A percentile compares a stretch with the other conserved stretches of the same genome.
These are phyloP conservation scores for Holothuria leucospilota DNA, from an alignment of 53 echinoderm and acorn worm genomes.

Conservation along the genomic window DNA sequence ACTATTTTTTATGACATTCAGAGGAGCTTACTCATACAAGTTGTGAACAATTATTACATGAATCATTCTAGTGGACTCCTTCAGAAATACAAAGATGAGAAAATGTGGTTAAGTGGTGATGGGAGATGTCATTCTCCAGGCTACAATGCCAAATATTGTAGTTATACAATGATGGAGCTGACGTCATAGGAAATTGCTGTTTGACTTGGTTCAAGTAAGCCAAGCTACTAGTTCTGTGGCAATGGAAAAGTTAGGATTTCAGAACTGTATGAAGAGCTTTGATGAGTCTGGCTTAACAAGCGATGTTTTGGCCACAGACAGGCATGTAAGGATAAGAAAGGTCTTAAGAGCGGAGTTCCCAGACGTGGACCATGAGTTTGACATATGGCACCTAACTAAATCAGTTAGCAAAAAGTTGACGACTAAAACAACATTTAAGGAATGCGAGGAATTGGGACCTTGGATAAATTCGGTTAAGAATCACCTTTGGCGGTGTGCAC, in stretches of 20 bases:
- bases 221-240: slow-evolving; percentile 61
- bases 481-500: slow-evolving; percentile 60
- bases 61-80: no score
- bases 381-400: slow-evolving; percentile 58
- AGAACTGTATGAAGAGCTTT: slow-evolving; percentile 17
- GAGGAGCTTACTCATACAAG: slow-evolving; percentile 11
- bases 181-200: slow-evolving; percentile 44
- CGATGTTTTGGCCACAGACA: neutral
- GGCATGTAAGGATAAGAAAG: slow-evolving; percentile 18
- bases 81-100: no score
- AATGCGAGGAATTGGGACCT: slow-evolving; percentile 16
- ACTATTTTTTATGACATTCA: slow-evolving; percentile 43
- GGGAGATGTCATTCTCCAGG: slow-evolving; percentile 75
- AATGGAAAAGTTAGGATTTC: slow-evolving; percentile 62
- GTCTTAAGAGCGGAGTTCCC: slow-evolving; percentile 6
- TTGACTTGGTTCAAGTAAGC: slow-evolving; percentile 56
- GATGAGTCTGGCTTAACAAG: neutral
- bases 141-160: slow-evolving; percentile 73
- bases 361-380: slow-evolving; percentile 49
- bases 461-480: slow-evolving; percentile 46
- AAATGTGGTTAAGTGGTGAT: slow-evolving; percentile 47
- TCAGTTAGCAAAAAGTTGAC: slow-evolving; percentile 41
- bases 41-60: slow-evolving; percentile 13
- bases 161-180: slow-evolving; percentile 63
- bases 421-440: slow-evolving; percentile 37